A percentile compares a stretch with the other conserved stretches of the same genome.
These are phyloP conservation scores for Tetragnatha versicolor DNA, from an alignment of 1,140 invertebrate genomes.

Conservation along the genomic window DNA sequence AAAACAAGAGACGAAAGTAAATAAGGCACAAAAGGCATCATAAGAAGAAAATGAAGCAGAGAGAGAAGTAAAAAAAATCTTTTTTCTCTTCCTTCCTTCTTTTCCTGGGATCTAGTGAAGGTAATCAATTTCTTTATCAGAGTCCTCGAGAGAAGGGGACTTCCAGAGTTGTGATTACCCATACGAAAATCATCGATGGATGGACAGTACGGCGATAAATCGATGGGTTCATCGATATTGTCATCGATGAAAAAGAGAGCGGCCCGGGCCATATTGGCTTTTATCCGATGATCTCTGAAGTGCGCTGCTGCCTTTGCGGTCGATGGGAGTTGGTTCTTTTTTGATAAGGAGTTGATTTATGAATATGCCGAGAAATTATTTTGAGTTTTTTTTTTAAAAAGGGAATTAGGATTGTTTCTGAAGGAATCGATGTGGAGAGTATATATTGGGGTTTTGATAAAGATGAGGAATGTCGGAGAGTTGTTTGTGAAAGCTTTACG, in stretches of 20 bases:
- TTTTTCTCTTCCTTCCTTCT: not conserved
- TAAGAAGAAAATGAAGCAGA: constrained; percentile 13
- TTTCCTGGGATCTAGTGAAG: constrained; percentile 2
- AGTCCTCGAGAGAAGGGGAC: not conserved
- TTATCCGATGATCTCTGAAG: not conserved
- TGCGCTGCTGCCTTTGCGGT: constrained; percentile 2
- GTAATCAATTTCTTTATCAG: constrained; percentile 31
- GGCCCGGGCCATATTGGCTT: not conserved
- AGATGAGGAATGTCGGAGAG: not conserved
- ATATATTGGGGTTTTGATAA: not conserved
- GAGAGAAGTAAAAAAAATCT: not conserved
- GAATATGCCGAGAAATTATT: constrained; percentile 17
- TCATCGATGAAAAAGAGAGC: constrained; percentile 34
- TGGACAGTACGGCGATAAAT: constrained; percentile 19
- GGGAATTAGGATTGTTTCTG: constrained; percentile 6
- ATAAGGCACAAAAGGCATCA: constrained; percentile 18
- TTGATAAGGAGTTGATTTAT: constrained; percentile 23
- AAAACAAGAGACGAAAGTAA: constrained; percentile 17
- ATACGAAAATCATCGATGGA: constrained; percentile 26
- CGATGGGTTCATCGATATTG: constrained; percentile 32
- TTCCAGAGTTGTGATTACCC: constrained; percentile 8
- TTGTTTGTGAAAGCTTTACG: not conserved
- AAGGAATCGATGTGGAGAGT: not conserved
- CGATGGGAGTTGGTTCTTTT: not conserved
- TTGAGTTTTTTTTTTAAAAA: not conserved